A percentile compares a stretch with the other conserved stretches of the same genome.
These are phyloP conservation scores for Oophaga pumilio DNA, from an alignment of 2,113 vertebrate species.

Conservation along the genomic window DNA sequence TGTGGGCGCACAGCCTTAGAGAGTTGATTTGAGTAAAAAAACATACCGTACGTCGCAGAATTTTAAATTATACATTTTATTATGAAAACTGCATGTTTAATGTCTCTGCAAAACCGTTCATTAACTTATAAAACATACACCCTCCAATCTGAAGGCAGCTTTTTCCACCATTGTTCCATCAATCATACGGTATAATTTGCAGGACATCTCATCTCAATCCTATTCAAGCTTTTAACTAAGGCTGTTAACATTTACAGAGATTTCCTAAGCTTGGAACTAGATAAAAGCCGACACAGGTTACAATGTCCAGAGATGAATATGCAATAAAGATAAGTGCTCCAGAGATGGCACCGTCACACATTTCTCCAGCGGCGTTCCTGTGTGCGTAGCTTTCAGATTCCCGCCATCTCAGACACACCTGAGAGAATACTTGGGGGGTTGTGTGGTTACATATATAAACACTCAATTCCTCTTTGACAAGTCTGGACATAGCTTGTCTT, in stretches of 20 bases:
- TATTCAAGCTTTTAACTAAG: not conserved
- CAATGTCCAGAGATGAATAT: constrained; percentile 24
- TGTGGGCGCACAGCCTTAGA: too few species aligned
- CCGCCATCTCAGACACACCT: constrained; percentile 56
- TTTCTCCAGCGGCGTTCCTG: constrained; percentile 9
- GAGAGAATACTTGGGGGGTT: constrained; percentile 54
- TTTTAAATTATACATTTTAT: too few species aligned
- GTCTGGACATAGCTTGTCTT: constrained; percentile 55
- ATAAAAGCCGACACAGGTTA: constrained; percentile 1
- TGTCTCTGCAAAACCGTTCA: not conserved
- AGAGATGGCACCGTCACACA: not conserved
- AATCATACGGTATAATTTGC: not conserved
- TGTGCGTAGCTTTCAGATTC: constrained; percentile 26
- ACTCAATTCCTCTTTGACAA: constrained; percentile 54
- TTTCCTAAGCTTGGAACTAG: constrained; percentile 8
- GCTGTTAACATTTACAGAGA: constrained; percentile 7
- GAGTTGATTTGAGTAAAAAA: too few species aligned
- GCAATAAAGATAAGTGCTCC: not conserved
- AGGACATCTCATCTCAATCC: not conserved
- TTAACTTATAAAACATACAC: not conserved
- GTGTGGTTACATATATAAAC: constrained; percentile 56
- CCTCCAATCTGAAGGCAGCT: not conserved
- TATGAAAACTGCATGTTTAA: too few species aligned
- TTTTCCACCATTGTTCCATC: not conserved
- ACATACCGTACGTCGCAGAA: too few species aligned